Base-by-base conservation (phyloP, 1,140 invertebrate species). In the Drosophila jambulina region DNA sequence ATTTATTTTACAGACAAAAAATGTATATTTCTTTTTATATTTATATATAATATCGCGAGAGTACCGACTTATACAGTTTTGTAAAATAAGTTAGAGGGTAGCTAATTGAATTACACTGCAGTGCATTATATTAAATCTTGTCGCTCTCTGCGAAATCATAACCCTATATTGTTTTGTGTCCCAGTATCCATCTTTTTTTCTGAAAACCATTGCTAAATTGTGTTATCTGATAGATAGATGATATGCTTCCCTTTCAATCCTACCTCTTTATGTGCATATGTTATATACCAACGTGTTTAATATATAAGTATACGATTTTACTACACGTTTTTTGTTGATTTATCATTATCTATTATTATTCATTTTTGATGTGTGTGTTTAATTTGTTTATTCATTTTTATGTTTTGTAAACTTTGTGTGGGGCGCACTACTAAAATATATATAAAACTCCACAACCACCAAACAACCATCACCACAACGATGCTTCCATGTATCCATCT, bases 361-460 rank as follows among this genome's bases (percentile, higher is more conserved):
- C 19, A 54, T 54, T 36, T 78, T 88, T 83, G 21, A 75, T 78
- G 57, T 69, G 54, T 87, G 63, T 87, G 21, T 36, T 36, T 54
- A 54, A 36, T 87, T 86, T 88, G 86, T 87, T 87, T 80, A 80
- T 80, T 88, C 85, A 87, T 88, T 87, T 88, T 84, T 87, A 87
- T 88, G 81, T 87, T 87, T 78, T 87, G 51, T 88, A 78, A 90
- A 77, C 54, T 78, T 78, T 84, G 75, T 78, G 82, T 88, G 84
- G 84, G 84, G 84, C 84, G 80, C 84, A 88, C 84, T 87, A 83
- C 80, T 79, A 75, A 81, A 75, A 65, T 77, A 65, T 80, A 78
- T 61, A 76, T 61, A 76, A 63, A 76, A 68, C 75, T 68, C 64
- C 75, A 82, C 58, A 58, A 77, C 54, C 32, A 80, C 58, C 59